Base-by-base conservation (phyloP, 2,797 vertebrate species). In the Halcyon badia region DNA sequence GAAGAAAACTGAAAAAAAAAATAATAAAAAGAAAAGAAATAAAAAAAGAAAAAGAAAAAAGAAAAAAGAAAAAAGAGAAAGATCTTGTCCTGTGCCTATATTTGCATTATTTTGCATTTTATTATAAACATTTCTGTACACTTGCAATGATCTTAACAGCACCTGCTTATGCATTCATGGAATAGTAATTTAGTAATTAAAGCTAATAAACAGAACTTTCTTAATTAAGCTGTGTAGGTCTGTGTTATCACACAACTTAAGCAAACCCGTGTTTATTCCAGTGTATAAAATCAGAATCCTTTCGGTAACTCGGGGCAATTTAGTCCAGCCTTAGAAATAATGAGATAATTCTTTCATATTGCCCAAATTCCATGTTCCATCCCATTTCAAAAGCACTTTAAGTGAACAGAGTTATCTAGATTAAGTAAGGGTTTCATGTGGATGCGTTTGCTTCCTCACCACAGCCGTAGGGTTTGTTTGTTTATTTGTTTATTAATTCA, bases 41-140 rank as follows among this genome's bases (percentile, higher is more conserved):
- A 37, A 37, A 35, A 25, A 35, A 57, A n/a, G 6, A 58, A 35
- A 3, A 26, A 25, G 7, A 26, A 37, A 24, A 57, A 24, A 10
- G 16, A 3, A 48, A 2, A 52, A 51, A 28, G 15, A 51, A 15
- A 51, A 16, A 12, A 26, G 15, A 6, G 33, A 52, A 87, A 84
- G 69, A 65, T 44, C 58, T 70, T 76, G 46, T 54, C 51, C 84
- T 82, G 10, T 87, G 51, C 28, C 12, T 79, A 3, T 51, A 89
- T 85, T 93, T 90, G 60, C 35, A 79, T 64, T 77, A 80, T 73
- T 94, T 92, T 85, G 42, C 87, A 93, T 93, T 87, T 69, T 80
- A 84, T 44, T 82, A 80, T 24, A 87, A 90, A 81, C 65, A 79
- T 14, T 69, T 65, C 39, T 19, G 37, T 51, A 90, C 28, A 60